Evolutionary conservation across 30 jellyfish, hydroid and myxozoan species (phyloP), one percentile per base, ranked within the genome.

Genomic region (Aurelia aurita): DNA sequence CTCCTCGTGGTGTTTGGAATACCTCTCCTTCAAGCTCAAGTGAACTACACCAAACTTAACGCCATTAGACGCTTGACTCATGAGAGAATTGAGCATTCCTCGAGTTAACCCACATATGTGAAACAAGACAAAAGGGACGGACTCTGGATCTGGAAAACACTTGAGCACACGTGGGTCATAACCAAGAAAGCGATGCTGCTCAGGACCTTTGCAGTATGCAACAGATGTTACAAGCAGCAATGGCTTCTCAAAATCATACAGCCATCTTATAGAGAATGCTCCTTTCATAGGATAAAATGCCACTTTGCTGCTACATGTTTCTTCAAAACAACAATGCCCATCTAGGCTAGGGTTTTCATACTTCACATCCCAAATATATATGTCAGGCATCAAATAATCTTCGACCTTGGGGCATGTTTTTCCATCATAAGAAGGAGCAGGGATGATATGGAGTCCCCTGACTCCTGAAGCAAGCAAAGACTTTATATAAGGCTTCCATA

Each of bases 41-140:
- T 86, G 95, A 25, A 92, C 73, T 25, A 87, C 90, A 55, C 93
- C 92, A 61, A 92, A 93, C 80, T 93, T 92, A 43, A 81, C 89
- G 3, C 98, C 98, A 80, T 68, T 78, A 22, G 93, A 85, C n/a
- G 76, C 97, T 26, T 72, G 85, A 19, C 71, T 84, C 90, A 79
- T 77, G 22, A 92, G 87, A 22, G 87, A 77, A 64, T 82, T 91
- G 86, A 86, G 80, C 71, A 92, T 67, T 53, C 80, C 89, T 77
- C 91, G 63, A 46, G 98, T 92, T 58, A 92, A 62, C 13, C 98
- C 98, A 9, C 92, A 97, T 59, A 87, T 92, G 80, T 92, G 98
- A 49, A 92, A 92, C 71, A 92, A 71, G 85, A 92, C 93, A 76
- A 92, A 92, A 3, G 98, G 98, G 55, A 87, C 85, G 6, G 73